Evolutionary conservation across 2,888 invertebrate species (phyloP), one percentile per base, ranked within the genome.

Genomic region (Morpho deidamia): DNA sequence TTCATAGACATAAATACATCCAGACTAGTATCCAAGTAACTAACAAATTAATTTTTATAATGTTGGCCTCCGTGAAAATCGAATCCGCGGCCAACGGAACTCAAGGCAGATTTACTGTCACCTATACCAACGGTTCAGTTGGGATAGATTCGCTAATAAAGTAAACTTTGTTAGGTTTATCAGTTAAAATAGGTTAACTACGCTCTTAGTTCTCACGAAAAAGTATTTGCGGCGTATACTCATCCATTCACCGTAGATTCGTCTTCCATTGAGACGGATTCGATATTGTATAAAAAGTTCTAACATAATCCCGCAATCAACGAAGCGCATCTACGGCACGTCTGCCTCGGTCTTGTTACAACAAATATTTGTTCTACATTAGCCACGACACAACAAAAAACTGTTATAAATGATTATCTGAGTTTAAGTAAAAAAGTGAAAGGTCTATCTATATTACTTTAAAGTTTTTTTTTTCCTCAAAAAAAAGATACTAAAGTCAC

Each of bases 311-410:
- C 61, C 56, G 58, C 53, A 72, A 57, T 59, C 74, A 68, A 59
- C 68, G 67, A 62, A 56, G 70, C 80, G 72, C 53, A 68, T 71
- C 77, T 41, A 41, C 43, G 52, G 55, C 62, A 62, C 64, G 65
- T 59, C 56, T 50, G 72, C 71, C 64, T 74, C 78, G 79, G 79
- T 60, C 74, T 78, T 76, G 75, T 44, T 61, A 70, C 68, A 74
- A 74, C 76, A 72, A 84, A 84, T 80, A 78, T 83, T 82, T 73
- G 76, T 71, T 72, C 67, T 71, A 69, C 65, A 67, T 65, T 60
- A 59, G 64, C 63, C 65, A 65, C 67, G 66, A 56, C 55, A 59
- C 59, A 23, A 41, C 52, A 60, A 61, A 59, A 63, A 61, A 51
- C 51, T 50, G 52, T 39, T 48, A 37, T 34, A 42, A 49, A 35